Evolutionary conservation across 2,113 vertebrate genomes (phyloP), one percentile per base, ranked within the genome.

Genomic region (Bufo gargarizans): DNA sequence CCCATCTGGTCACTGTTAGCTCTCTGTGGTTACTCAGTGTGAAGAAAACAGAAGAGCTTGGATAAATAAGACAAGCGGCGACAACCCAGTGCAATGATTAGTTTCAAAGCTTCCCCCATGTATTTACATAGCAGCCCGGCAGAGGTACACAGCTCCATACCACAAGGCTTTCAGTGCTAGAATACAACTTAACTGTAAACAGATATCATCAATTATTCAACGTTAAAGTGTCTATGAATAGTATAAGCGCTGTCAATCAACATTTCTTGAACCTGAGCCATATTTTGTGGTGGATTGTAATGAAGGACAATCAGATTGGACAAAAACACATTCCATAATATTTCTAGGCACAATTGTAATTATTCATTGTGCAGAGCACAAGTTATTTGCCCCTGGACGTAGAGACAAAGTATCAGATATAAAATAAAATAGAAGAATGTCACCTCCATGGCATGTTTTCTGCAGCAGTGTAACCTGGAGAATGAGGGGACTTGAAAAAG

Each of bases 121-220:
- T 76, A 47, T 76, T 50, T 76, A 76, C 72, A 76, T 50, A 10
- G 77, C 3, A 13, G 20, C 50, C 77, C 77, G 14, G 19, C 76
- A 77, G 76, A n/a, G 49, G 20, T 20, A 12, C 17, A n/a, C 49
- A 13, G 49, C 49, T 56, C 9, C 49, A 22, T n/a, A 78, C 19
- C 20, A 55, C 77, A 22, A 55, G n/a, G 0, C 11, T 2, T 78
- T 78, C 50, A 14, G 20, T 2, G 19, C 49, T 33, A 5, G n/a
- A 56, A 33, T 1, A 3, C 17, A 45, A 65, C 2, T 17, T 61
- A 10, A 81, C 58, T 82, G 80, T 65, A 82, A 65, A 63, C 43
- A 19, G 47, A 61, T 17, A 43, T 61, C 56, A 81, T 81, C 65
- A 20, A 82, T 49, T 65, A 65, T 82, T 82, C 59, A 82, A 47